A percentile compares a stretch with the other conserved stretches of the same genome.
phyloP scores from a whole-genome alignment of 2,797 vertebrate species.

The Acrossocheilus fasciatus region DNA sequence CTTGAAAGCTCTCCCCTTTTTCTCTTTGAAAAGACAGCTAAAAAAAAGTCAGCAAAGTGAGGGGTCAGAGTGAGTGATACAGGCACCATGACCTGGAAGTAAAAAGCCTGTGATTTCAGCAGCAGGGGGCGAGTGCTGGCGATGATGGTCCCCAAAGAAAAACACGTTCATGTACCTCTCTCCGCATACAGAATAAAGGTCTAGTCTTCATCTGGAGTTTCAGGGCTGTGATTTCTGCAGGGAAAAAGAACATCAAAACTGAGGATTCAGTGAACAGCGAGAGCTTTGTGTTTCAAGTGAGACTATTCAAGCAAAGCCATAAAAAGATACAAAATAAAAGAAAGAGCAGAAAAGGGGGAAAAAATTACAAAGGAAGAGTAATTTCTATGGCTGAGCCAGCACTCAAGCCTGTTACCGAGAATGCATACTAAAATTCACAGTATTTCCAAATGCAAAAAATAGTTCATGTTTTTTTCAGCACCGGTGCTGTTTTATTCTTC shows the following conservation, averaged over 20 bases:
- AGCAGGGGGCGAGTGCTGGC: constrained; percentile 52
- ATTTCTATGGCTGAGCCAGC: constrained; percentile 42
- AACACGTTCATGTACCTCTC: constrained; percentile 31
- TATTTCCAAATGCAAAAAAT: constrained; percentile 22
- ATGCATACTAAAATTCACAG: constrained; percentile 26
- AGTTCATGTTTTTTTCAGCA: constrained; percentile 32
- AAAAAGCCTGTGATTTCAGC: constrained; percentile 68
- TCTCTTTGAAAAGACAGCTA: constrained; percentile 56
- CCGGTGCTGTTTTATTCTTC: constrained; percentile 33
- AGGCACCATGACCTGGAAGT: constrained; percentile 71
- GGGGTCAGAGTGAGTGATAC: constrained; percentile 67
- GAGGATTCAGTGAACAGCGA: constrained; percentile 44
- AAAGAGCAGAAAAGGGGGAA: constrained; percentile 28
- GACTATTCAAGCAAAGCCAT: constrained; percentile 42
- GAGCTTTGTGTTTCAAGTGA: constrained; percentile 55
- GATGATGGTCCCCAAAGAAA: constrained; percentile 51
- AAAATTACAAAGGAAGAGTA: constrained; percentile 43
- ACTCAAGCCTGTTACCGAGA: constrained; percentile 27
- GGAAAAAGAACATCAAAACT: constrained; percentile 59
- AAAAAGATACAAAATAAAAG: constrained; percentile 49
- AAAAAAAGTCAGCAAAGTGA: constrained; percentile 54
- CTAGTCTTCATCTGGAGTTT: constrained; percentile 38
- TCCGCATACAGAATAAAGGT: constrained; percentile 42
- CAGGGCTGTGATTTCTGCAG: constrained; percentile 53
- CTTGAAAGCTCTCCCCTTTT: constrained; percentile 29